Evolutionary conservation across 2,113 vertebrate species (phyloP), one percentile per base, ranked within the genome.

Genomic region (Indicator maculatus): DNA sequence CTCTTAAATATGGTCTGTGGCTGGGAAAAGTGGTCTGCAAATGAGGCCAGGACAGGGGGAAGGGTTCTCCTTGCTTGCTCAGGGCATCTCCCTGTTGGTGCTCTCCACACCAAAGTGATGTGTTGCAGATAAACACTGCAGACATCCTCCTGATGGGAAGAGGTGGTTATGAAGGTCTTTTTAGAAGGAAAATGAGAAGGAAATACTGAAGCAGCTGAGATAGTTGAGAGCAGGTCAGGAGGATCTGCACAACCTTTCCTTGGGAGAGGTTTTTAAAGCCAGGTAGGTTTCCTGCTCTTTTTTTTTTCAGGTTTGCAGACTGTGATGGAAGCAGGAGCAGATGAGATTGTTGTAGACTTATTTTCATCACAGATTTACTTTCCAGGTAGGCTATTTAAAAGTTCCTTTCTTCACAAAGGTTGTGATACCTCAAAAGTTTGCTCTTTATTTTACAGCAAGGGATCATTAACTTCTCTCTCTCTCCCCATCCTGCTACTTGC

Each of bases 321-420:
- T 59, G 31, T 9, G 45, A 18, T 15, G 71, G 59, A 28, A 65
- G 36, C 11, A 36, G 71, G 31, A 71, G 26, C 24, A 81, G 38
- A 16, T 0, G 3, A 1, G 5, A 20, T 20, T 44, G 47, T 76
- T 20, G 47, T 24, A 33, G 53, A 31, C 5, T 8, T 2, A 1
- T 63, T 63, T 67, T 58, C 20, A 58, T 12, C 6, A 0, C 1
- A 31, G 11, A 4, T 82, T 87, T 56, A 18, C 52, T 52, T n/a
- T 8, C 13, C 50, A 41, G 60, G 23, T 9, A 44, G 15, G 30
- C 27, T 71, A 2, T 71, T 60, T 19, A 1, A 7, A 70, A 52
- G 8, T 64, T 53, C 11, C 4, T 1, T 0, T 67, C 61, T 47
- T 71, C 41, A 16, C 1, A 1, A 52, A 36, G 41, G 11, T 4